Evolutionary conservation across 2,888 invertebrate species (phyloP).

Genomic region (Oxytorus armatus): DNA sequence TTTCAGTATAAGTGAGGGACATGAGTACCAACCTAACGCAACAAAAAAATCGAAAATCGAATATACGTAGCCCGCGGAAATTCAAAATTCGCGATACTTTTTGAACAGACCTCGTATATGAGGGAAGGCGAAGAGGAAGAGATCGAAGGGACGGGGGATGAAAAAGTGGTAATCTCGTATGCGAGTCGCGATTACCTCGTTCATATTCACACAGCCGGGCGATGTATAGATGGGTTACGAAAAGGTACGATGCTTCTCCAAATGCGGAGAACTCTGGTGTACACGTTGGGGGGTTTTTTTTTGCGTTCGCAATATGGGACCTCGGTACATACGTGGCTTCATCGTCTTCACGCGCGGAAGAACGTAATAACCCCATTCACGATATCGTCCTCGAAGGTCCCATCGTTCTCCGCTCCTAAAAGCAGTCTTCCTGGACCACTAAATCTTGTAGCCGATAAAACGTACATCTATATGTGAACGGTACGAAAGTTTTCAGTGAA

Average conservation of each 20-base stretch:
- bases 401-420: constrained; percentile 1
- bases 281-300: constrained; percentile 12
- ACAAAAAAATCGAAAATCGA: too few relatives aligned
- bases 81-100: too few relatives aligned
- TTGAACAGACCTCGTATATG: too few relatives aligned
- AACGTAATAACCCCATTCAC: constrained; percentile 8
- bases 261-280: background rate
- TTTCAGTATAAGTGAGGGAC: too few relatives aligned
- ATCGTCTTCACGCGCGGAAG: background rate
- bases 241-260: constrained; percentile 11
- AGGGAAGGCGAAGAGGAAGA: background rate
- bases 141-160: constrained; percentile 34
- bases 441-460: constrained; percentile 4
- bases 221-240: constrained; percentile 4
- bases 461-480: background rate
- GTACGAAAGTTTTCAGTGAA: background rate
- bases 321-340: constrained; percentile 44
- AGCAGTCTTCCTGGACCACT: background rate
- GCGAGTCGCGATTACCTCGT: constrained; percentile 63
- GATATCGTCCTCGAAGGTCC: background rate
- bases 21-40: too few relatives aligned
- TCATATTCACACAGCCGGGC: constrained; percentile 58
- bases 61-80: too few relatives aligned
- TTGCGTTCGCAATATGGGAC: constrained; percentile 35
- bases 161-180: constrained; percentile 63